These are phyloP conservation scores for Gymnodraco acuticeps DNA, from an alignment of 2,797 vertebrate species.

Conservation along the genomic window DNA sequence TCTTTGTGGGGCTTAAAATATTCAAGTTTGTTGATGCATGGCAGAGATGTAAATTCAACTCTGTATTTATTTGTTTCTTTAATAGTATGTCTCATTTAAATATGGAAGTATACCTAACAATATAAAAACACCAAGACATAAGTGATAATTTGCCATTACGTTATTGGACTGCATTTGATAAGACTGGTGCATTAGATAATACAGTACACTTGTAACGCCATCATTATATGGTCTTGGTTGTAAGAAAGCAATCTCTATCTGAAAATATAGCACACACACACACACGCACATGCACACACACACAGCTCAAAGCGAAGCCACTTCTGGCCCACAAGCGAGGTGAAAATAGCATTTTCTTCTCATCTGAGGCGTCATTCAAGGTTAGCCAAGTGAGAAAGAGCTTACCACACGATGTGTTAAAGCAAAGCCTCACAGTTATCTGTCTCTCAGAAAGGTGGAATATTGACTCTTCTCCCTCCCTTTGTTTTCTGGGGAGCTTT, in stretches of 20 bases:
- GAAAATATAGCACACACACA: slow-evolving; percentile 48
- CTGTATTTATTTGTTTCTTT: not conserved
- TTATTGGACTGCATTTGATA: not conserved
- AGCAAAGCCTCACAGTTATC: slow-evolving; percentile 61
- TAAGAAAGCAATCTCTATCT: slow-evolving; percentile 56
- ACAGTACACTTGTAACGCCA: slow-evolving; percentile 8
- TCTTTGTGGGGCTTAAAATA: not conserved
- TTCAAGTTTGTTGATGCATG: not conserved
- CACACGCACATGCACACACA: slow-evolving; percentile 19
- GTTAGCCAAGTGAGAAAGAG: slow-evolving; percentile 85
- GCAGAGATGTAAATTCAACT: not conserved
- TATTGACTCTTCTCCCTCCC: slow-evolving; percentile 66
- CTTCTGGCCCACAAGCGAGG: slow-evolving; percentile 78
- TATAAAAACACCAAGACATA: no score
- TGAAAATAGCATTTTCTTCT: slow-evolving; percentile 87
- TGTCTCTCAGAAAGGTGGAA: slow-evolving; percentile 67
- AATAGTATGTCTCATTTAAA: not conserved
- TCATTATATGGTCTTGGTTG: slow-evolving; percentile 48
- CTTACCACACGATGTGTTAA: slow-evolving; percentile 70
- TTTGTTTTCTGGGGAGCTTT: slow-evolving; percentile 58
- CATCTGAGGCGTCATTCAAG: slow-evolving; percentile 85
- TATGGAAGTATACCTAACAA: no score
- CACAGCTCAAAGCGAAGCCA: slow-evolving; percentile 47
- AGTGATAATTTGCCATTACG: not conserved
- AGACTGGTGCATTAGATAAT: not conserved